These are phyloP conservation scores for Drosophila persimilis DNA, from an alignment of 1,140 invertebrate genomes.

Conservation along the genomic window DNA sequence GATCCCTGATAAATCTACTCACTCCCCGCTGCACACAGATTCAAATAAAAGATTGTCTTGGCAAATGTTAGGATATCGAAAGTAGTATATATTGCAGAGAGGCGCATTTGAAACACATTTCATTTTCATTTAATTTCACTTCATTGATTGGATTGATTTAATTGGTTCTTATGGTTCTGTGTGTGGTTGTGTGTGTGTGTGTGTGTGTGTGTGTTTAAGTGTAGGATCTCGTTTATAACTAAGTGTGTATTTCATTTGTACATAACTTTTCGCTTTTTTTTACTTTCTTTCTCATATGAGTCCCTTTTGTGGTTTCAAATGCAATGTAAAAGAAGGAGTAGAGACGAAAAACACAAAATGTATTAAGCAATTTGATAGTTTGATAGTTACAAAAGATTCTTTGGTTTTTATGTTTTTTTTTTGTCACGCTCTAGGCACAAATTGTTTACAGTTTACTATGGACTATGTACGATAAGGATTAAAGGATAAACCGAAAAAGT, in stretches of 20 bases:
- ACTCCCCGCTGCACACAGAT: slow-evolving; percentile 50
- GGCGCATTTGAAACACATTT: slow-evolving; percentile 43
- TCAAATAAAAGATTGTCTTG: slow-evolving; percentile 53
- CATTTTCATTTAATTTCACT: slow-evolving; percentile 18
- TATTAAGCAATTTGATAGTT: slow-evolving; percentile 72
- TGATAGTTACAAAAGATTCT: slow-evolving; percentile 60
- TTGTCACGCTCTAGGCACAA: slow-evolving; percentile 44
- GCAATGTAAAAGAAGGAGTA: slow-evolving; percentile 82
- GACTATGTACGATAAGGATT: slow-evolving; percentile 30
- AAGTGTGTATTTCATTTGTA: slow-evolving; percentile 70
- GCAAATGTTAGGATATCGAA: slow-evolving; percentile 48
- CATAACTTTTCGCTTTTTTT: slow-evolving; percentile 82
- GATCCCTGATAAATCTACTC: slow-evolving; percentile 49
- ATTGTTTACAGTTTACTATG: slow-evolving; percentile 42
- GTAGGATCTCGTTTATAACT: slow-evolving; percentile 56
- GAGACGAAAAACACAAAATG: slow-evolving; percentile 79
- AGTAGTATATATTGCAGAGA: slow-evolving; percentile 52
- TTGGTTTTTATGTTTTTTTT: slow-evolving; percentile 27
- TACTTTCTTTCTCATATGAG: slow-evolving; percentile 83
- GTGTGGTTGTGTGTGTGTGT: too few relatives aligned
- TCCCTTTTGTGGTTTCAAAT: slow-evolving; percentile 81
- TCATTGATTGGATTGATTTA: slow-evolving; percentile 20
- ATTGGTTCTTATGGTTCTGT: slow-evolving; percentile 25
- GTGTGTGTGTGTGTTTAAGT: not conserved
- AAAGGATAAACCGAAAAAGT: slow-evolving; percentile 27